Base-by-base conservation (phyloP, 2,797 vertebrate species). In the Acipenser ruthenus region DNA sequence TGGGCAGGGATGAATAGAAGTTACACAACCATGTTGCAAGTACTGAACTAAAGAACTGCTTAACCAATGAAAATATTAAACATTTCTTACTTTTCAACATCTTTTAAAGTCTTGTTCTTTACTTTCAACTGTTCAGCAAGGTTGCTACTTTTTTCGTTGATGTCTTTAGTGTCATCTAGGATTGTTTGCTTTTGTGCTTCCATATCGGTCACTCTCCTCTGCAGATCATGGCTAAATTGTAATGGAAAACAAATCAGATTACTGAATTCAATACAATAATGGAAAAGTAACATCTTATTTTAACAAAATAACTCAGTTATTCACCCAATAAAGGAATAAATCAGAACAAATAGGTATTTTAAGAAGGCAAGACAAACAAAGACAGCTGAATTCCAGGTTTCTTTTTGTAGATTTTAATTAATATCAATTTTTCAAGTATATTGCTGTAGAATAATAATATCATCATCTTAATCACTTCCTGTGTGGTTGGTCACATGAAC, bases 61-160 rank as follows among this genome's bases (percentile, higher is more conserved):
- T 10, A 7, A 50, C 48, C 23, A n/a, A 37, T 48, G 8, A 61
- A 50, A 7, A 63, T 7, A 12, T 18, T 12, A 15, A 13, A 53
- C 56, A 65, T 8, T 2, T 9, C 82, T 84, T 91, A 99, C 97
- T 94, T 96, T 69, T 99, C 97, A 53, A 91, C 78, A 71, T 92
- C 88, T 84, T 96, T 93, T 53, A 97, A 83, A 77, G 91, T 85
- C 79, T 93, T 86, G 70, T 84, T 94, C 85, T 92, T 95, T 78
- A 75, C 75, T 82, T 93, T 93, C 80, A 90, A 92, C 78, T 94
- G 87, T 52, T 93, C 79, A 53, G 90, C 80, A 50, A 99, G 84
- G 75, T 87, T 85, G 64, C 67, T 76, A 69, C 86, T 95, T 79
- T 93, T 96, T 74, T 94, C 93, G 47, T 88, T 88, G 67, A 97